Evolutionary conservation across 2,888 invertebrate species (phyloP), one percentile per base, ranked within the genome.

Genomic region (Ectobius pallidus): DNA sequence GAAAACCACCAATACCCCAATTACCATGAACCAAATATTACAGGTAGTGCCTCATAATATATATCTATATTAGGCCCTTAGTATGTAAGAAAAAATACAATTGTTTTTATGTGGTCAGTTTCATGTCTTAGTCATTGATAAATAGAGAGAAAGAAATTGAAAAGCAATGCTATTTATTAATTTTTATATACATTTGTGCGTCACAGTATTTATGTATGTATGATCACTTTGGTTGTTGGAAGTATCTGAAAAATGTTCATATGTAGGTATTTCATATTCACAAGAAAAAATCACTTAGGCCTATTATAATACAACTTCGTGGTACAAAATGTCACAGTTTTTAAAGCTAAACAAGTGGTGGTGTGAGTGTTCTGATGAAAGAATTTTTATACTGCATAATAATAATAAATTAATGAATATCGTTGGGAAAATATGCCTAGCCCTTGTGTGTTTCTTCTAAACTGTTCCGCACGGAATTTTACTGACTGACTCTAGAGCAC

Each of bases 151-250:
- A 11, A 34, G 11, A 16, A 16, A n/a, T 30, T 30, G 7, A 2
- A 58, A 58, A 55, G 30, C 58, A n/a, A 58, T 58, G 58, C 25
- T 30, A 58, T 58, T 58, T 58, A 58, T 30, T 30, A 58, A 58
- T 58, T 58, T 52, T 58, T 30, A 58, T 11, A 52, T 34, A 34
- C 6, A 34, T 34, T 22, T 25, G 52, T 52, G 52, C 52, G n/a
- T 58, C 58, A 32, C 22, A 16, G 6, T 58, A 58, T 7, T n/a
- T 52, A 25, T 58, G n/a, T 27, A n/a, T 58, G 55, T 55, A 14
- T 55, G 55, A 55, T n/a, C 55, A 55, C 55, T 55, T 34, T 55
- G 6, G 3, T 49, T 49, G 25, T 52, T 52, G 25, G n/a, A 52
- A 52, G 22, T 52, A 7, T 52, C 11, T 52, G 27, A 52, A 52